These are phyloP conservation scores for Drosophila lacertosa DNA, from an alignment of 1,140 invertebrate species.

Conservation along the genomic window DNA sequence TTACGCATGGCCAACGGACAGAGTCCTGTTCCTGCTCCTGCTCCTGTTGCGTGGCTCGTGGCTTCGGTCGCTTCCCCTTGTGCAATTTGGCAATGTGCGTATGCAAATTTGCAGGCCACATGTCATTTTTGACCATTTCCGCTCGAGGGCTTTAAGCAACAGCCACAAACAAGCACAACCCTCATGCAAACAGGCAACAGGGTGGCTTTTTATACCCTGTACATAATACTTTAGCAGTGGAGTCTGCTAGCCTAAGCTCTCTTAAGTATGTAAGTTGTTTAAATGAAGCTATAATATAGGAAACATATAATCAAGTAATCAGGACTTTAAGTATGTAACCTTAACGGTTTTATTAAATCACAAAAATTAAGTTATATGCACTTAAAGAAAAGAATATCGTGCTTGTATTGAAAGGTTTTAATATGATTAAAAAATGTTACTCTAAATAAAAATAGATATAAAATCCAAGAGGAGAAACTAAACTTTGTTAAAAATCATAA, in stretches of 20 bases:
- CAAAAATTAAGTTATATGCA: too few species aligned
- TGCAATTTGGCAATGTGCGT: slow-evolving; percentile 63
- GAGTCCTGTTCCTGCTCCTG: slow-evolving; percentile 1
- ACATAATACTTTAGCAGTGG: not conserved
- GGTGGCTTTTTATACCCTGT: slow-evolving; percentile 52
- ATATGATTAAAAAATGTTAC: too few species aligned
- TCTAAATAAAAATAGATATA: too few species aligned
- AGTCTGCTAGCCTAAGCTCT: not conserved
- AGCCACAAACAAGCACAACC: slow-evolving; percentile 61
- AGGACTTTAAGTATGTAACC: too few species aligned
- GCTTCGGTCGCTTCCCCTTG: slow-evolving; percentile 19
- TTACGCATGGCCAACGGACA: slow-evolving; percentile 60
- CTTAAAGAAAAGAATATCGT: too few species aligned
- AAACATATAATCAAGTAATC: too few species aligned
- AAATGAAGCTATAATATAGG: too few species aligned
- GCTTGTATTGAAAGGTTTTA: too few species aligned
- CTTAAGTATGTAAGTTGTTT: too few species aligned
- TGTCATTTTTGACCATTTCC: slow-evolving; percentile 80
- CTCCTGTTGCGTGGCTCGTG: not conserved
- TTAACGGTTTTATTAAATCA: too few species aligned
- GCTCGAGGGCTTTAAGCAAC: slow-evolving; percentile 47
- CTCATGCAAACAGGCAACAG: slow-evolving; percentile 35
- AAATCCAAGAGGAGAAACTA: too few species aligned
- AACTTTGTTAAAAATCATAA: too few species aligned
- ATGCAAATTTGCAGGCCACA: slow-evolving; percentile 76